These are phyloP conservation scores for Drosophila meridiana DNA, from an alignment of 2,888 invertebrate genomes.

Conservation along the genomic window DNA sequence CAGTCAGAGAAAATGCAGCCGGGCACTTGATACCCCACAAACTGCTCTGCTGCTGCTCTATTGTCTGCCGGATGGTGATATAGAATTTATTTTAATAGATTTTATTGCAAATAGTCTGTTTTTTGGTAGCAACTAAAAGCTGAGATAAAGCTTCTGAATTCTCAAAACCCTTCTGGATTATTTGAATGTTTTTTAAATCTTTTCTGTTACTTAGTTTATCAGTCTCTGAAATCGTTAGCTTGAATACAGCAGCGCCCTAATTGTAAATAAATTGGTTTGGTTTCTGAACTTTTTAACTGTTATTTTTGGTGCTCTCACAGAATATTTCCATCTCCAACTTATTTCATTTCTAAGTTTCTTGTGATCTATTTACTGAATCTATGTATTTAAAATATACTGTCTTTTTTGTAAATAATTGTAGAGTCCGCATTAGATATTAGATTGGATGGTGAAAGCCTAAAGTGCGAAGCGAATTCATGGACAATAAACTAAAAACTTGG, in stretches of 20 bases:
- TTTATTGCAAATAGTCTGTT: slow-evolving; percentile 71
- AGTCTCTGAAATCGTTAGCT: background rate
- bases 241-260: background rate
- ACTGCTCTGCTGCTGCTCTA: slow-evolving; percentile 32
- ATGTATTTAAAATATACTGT: too few species aligned
- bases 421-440: too few species aligned
- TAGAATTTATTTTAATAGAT: slow-evolving; percentile 47
- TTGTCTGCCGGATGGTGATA: slow-evolving; percentile 30
- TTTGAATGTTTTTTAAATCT: slow-evolving; percentile 1
- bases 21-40: slow-evolving; percentile 45
- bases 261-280: background rate
- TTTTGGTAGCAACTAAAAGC: slow-evolving; percentile 41
- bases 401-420: too few species aligned
- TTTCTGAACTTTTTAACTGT: background rate
- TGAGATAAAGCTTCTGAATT: slow-evolving; percentile 64
- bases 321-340: background rate
- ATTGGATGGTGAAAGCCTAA: too few species aligned
- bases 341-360: too few species aligned
- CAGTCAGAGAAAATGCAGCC: slow-evolving; percentile 31
- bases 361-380: too few species aligned
- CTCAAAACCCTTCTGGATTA: slow-evolving; percentile 12
- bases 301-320: background rate
- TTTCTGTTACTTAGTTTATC: background rate
- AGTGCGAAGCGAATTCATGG: too few species aligned
- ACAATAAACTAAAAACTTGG: too few species aligned